Evolutionary conservation across 2,797 vertebrate species (phyloP).

Genomic region (Enteromius unitaeniatus): DNA sequence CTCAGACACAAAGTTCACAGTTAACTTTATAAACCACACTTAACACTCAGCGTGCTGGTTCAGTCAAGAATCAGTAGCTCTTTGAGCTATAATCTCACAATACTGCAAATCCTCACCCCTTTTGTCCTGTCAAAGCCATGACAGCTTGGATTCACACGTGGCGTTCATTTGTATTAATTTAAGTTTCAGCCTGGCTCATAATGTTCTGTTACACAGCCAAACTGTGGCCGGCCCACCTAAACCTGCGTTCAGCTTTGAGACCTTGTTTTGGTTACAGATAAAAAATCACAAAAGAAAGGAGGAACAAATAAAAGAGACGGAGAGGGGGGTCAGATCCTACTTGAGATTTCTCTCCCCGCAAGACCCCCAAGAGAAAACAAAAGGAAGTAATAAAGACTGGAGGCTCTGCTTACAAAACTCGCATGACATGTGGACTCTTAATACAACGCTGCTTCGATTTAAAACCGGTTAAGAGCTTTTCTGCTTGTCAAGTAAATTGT

Average conservation of each 20-base stretch:
- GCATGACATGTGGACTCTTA: conserved; percentile 2
- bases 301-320: conserved; percentile 23
- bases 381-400: conserved; percentile 59
- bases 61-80: conserved; percentile 37
- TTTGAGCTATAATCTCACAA: conserved; percentile 1
- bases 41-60: conserved; percentile 1
- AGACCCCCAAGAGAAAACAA: conserved; percentile 52
- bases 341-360: conserved; percentile 42
- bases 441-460: neutral
- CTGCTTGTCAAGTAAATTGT: conserved; percentile 15
- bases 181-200: conserved; percentile 33
- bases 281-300: conserved; percentile 53
- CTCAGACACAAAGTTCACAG: conserved; percentile 1
- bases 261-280: conserved; percentile 62
- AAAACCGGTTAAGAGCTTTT: conserved; percentile 13
- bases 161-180: conserved; percentile 23
- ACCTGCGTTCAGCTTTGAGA: neutral
- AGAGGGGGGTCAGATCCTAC: conserved; percentile 41
- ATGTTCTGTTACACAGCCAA: conserved; percentile 23
- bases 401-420: conserved; percentile 61
- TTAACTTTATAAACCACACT: neutral
- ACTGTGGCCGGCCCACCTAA: conserved; percentile 3
- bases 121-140: conserved; percentile 21
- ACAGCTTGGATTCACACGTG: conserved; percentile 20
- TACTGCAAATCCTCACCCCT: neutral